Conservation (phyloP, 2,888 invertebrate species). For the Syrista parreyssii region DNA sequence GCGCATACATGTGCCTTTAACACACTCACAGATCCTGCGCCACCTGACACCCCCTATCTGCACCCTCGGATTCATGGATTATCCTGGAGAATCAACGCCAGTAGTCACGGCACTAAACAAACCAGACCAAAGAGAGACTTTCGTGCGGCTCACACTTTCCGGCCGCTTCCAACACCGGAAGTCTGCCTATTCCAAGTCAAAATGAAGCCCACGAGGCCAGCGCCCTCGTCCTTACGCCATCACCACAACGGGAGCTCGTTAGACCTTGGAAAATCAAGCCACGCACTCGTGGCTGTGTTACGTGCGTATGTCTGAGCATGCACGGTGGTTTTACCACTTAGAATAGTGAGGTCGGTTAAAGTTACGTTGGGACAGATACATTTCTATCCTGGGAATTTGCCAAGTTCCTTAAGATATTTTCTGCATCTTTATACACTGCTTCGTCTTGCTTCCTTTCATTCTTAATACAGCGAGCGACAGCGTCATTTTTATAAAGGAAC, state of each 20-base stretch:
- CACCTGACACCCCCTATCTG: neutral
- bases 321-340: neutral
- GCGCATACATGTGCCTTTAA: neutral
- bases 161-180: neutral
- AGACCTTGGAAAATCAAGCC: neutral
- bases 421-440: neutral
- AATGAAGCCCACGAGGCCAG: neutral
- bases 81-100: neutral
- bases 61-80: neutral
- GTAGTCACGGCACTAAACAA: neutral
- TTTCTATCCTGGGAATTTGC: neutral
- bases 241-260: neutral
- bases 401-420: neutral
- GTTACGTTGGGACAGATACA: neutral
- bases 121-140: neutral
- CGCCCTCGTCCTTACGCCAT: neutral
- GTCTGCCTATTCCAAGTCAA: neutral
- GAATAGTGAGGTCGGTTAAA: neutral
- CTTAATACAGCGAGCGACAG: neutral
- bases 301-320: neutral
- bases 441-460: neutral
- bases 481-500: constrained; percentile 12
- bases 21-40: neutral
- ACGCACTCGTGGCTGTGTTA: neutral
- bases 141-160: neutral